Percentiles rank a stretch among this genome's conserved stretches.
Conservation (phyloP, 2,113 vertebrate species). For the Mormyrus lacerda region DNA sequence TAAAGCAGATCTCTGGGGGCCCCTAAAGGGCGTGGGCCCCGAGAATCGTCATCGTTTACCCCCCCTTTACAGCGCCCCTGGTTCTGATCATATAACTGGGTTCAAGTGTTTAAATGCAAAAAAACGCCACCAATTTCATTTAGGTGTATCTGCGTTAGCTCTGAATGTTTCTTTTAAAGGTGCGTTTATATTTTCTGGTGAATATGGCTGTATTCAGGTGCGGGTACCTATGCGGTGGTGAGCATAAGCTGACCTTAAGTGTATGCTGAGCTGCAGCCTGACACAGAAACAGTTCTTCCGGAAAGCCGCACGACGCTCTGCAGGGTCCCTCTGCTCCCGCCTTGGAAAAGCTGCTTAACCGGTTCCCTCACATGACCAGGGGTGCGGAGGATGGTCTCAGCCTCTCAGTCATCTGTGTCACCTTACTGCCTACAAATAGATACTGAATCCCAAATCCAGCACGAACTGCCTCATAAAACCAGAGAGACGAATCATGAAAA, state of each 20-base stretch:
- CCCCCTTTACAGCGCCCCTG: too few relatives aligned
- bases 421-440: background rate
- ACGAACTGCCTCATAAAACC: background rate
- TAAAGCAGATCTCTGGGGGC: too few relatives aligned
- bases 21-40: too few relatives aligned
- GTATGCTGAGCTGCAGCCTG: background rate
- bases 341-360: background rate
- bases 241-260: background rate
- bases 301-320: background rate
- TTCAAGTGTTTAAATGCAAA: background rate
- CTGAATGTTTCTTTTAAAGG: background rate
- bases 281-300: background rate
- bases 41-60: too few relatives aligned
- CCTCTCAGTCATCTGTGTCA: background rate
- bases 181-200: background rate
- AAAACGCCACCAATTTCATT: background rate
- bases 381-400: background rate
- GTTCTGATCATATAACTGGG: background rate
- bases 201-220: background rate
- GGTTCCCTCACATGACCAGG: background rate
- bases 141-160: background rate
- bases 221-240: background rate
- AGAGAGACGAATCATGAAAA: background rate
- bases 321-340: background rate
- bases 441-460: background rate